Conservation (phyloP, 2,113 vertebrate species). For the Hypomesus transpacificus region DNA sequence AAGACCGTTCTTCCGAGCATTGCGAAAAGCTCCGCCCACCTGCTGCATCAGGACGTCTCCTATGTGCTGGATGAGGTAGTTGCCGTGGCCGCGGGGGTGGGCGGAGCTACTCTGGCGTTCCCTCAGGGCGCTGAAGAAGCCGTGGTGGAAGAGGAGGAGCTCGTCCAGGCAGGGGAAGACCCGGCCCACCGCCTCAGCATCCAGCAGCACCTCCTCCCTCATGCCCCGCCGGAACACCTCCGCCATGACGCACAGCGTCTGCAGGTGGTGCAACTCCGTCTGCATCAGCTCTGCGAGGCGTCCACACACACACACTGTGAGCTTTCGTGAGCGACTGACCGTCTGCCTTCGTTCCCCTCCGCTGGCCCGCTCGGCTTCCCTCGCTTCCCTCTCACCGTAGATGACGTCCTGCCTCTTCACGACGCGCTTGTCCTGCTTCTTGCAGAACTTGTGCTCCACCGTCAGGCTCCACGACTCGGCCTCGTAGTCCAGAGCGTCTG, state of each 20-base stretch:
- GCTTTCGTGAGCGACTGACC: background rate
- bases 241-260: conserved; percentile 91
- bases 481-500: conserved; percentile 80
- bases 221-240: conserved; percentile 93
- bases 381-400: conserved; percentile 77
- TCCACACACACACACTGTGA: background rate
- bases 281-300: conserved; percentile 88
- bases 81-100: conserved; percentile 69
- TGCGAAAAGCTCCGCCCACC: conserved; percentile 63
- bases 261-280: conserved; percentile 93
- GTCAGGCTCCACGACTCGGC: conserved; percentile 90
- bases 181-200: conserved; percentile 80
- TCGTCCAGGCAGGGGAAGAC: conserved; percentile 94
- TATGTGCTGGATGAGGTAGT: conserved; percentile 86
- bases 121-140: conserved; percentile 82
- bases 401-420: conserved; percentile 94
- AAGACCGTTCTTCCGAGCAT: background rate
- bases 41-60: conserved; percentile 90
- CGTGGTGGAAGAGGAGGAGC: conserved; percentile 81
- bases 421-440: conserved; percentile 81
- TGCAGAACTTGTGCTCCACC: conserved; percentile 85
- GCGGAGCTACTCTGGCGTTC: conserved; percentile 80
- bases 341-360: too few species aligned
- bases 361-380: too few species aligned
- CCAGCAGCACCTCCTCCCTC: conserved; percentile 89